Base-by-base conservation (phyloP, 2,113 vertebrate species). In the Hemichromis elongatus region DNA sequence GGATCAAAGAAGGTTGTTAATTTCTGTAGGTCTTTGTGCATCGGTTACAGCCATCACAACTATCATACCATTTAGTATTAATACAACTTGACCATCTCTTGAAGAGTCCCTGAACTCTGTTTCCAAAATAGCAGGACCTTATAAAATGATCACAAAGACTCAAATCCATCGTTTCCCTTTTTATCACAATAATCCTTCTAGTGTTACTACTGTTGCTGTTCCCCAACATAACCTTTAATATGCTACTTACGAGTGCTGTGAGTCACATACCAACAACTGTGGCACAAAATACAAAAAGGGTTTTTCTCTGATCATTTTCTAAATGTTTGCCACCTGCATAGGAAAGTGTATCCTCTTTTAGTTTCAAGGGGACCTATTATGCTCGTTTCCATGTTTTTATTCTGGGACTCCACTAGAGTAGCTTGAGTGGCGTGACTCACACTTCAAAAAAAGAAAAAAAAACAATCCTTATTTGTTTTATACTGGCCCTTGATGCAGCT, bases 1-100 rank as follows among this genome's bases (percentile, higher is more conserved):
- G 86, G 92, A 93, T 93, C 92, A 89, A 82, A 89, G 77, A 56
- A 80, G 54, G 7, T 57, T 82, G 85, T 86, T 90, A 33, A 85
- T 89, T 92, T 91, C 82, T 83, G 80, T 35, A 80, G 33, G 90
- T 93, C 45, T 80, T 83, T 33, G 33, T 40, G 79, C 85, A 84
- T 88, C 68, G n/a, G 77, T 93, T 91, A 89, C 55, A 80, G 68
- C 53, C 55, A 16, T 79, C 26, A 52, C 68, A 19, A n/a, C 57
- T 57, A n/a, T 80, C 50, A 61, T 24, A 40, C 56, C 57, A 13
- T 81, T 89, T 84, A 85, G 80, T 84, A 89, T 75, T 82, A 59
- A 91, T 81, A 42, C 63, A 79, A 87, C 68, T 18, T 50, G 45
- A 47, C 16, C 26, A n/a, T 12, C 26, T 33, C 45, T 47, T 73